Evolutionary conservation across 2,797 vertebrate species (phyloP), one percentile per base, ranked within the genome.

Genomic region (Premnoplex brunnescens): DNA sequence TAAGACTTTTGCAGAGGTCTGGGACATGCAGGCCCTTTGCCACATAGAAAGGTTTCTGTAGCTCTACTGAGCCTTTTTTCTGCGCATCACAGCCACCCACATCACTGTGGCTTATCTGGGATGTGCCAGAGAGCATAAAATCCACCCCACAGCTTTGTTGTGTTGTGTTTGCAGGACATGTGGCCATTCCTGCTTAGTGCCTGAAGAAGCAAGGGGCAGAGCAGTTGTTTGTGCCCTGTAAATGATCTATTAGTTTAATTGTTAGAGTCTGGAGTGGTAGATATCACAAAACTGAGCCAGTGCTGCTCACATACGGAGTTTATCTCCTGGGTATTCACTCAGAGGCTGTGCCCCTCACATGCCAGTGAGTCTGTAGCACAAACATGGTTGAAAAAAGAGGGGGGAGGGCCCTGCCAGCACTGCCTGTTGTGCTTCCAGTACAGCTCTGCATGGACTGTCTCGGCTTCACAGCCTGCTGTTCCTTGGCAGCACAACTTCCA

Each of bases 401-500:
- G 78, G 26, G 20, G 17, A 74, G 49, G n/a, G 20, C 7, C 2
- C 41, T 78, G 60, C 52, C 73, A 77, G 66, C 59, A 21, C 58
- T 36, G 48, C 71, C 34, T 39, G 0, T 10, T 30, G 26, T 7
- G 3, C 18, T n/a, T 26, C 62, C 32, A 41, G 54, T 34, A 22
- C 32, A 78, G 73, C 69, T 52, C 51, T 68, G 63, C 41, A 5
- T 63, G 8, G 46, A 8, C 48, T 36, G 30, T 22, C 22, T 27
- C 1, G 5, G 34, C 41, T 37, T 79, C 14, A 1, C 14, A 3
- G 19, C 12, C 0, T 22, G 54, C 72, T 82, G 63, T 22, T 67
- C 0, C 0, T 6, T 41, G 67, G 67, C 54, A 82, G 58, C 60
- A 22, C 0, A 0, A 11, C 51, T 34, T 81, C 44, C 71, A 15